These are phyloP conservation scores for Oryzias dopingdopingensis DNA, from an alignment of 2,797 vertebrate species.

Conservation along the genomic window DNA sequence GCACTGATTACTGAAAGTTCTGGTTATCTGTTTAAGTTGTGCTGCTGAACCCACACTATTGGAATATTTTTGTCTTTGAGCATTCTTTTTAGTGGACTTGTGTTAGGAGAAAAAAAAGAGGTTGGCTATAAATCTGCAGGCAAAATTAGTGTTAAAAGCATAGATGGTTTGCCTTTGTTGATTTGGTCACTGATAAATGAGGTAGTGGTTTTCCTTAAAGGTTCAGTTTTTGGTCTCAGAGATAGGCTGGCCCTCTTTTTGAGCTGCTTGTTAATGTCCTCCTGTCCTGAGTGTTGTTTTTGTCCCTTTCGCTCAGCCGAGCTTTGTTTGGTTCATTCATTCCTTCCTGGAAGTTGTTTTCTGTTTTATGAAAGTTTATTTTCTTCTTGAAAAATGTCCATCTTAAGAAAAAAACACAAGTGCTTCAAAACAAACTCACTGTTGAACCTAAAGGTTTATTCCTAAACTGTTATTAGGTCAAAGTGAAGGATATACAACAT, in stretches of 20 bases:
- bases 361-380: slow-evolving; percentile 18
- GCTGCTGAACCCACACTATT: too few relatives aligned
- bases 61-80: too few relatives aligned
- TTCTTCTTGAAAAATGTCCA: slow-evolving; percentile 51
- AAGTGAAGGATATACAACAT: too few relatives aligned
- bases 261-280: slow-evolving; percentile 55
- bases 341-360: slow-evolving; percentile 32
- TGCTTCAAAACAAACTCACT: too few relatives aligned
- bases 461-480: too few relatives aligned
- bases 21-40: too few relatives aligned
- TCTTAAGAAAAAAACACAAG: slow-evolving; percentile 31
- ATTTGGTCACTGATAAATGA: neutral
- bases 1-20: too few relatives aligned
- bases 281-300: slow-evolving; percentile 44
- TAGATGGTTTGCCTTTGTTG: neutral
- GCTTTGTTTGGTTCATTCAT: slow-evolving; percentile 28
- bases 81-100: too few relatives aligned
- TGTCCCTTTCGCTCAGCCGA: slow-evolving; percentile 47
- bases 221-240: slow-evolving; percentile 14
- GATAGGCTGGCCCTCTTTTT: slow-evolving; percentile 49
- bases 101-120: too few relatives aligned
- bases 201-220: slow-evolving; percentile 5
- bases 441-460: too few relatives aligned
- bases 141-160: too few relatives aligned
- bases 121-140: too few relatives aligned